These are phyloP conservation scores for Drosophila gaucha DNA, from an alignment of 2,888 invertebrate species.

Conservation along the genomic window DNA sequence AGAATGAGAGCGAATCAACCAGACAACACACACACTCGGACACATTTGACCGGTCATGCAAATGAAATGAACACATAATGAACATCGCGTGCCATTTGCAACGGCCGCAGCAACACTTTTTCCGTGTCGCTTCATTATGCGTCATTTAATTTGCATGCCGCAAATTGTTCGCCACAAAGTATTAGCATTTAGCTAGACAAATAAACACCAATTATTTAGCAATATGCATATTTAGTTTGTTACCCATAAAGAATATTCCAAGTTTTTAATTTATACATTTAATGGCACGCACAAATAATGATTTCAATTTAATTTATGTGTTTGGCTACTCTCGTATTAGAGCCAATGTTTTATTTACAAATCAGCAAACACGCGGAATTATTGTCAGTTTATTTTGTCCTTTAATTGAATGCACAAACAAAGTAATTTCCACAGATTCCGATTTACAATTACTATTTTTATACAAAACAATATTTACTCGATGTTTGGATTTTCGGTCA, in stretches of 20 bases:
- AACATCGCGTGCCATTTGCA: conserved; percentile 16
- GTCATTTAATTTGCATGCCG: conserved; percentile 71
- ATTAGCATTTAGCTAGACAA: conserved; percentile 66
- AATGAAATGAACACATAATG: conserved; percentile 56
- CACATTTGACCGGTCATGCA: conserved; percentile 29
- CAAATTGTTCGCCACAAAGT: conserved; percentile 60
- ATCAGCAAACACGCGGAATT: conserved; percentile 22
- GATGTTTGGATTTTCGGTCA: conserved; percentile 11
- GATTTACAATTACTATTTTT: not conserved
- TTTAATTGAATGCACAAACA: conserved; percentile 50
- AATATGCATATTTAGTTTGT: conserved; percentile 66
- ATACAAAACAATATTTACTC: not conserved
- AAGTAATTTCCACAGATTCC: conserved; percentile 22
- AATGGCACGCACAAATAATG: conserved; percentile 56
- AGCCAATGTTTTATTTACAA: conserved; percentile 28
- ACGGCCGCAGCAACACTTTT: conserved; percentile 8
- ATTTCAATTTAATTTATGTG: conserved; percentile 54
- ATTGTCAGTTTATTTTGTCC: conserved; percentile 38
- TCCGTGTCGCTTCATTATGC: conserved; percentile 58
- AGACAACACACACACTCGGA: no score
- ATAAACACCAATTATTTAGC: conserved; percentile 66
- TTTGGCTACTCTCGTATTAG: conserved; percentile 16
- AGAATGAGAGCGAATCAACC: conserved; percentile 14
- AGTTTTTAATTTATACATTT: conserved; percentile 53
- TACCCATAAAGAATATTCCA: conserved; percentile 43